Evolutionary conservation across 2,797 vertebrate genomes (phyloP).

Genomic region (Loris lydekkerianus): DNA sequence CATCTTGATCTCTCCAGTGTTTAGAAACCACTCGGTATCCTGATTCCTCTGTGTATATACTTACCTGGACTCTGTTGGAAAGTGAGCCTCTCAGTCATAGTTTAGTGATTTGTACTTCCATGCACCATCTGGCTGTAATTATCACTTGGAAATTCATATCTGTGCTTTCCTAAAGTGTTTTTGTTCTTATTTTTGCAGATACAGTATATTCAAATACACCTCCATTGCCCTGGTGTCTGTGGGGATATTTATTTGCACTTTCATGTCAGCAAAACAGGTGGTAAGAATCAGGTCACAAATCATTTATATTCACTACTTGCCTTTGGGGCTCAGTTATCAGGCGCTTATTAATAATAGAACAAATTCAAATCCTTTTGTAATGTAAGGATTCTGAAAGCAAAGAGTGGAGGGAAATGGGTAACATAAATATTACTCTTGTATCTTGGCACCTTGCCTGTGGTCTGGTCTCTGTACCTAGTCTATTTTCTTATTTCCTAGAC

Average conservation of each 20-base stretch:
- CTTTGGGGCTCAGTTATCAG: background rate
- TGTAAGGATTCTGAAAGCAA: background rate
- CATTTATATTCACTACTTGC: background rate
- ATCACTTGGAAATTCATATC: fast-evolving
- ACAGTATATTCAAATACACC: slow-evolving; percentile 93
- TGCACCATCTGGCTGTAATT: background rate
- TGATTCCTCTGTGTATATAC: too few relatives aligned
- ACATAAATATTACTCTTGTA: background rate
- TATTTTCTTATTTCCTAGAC: slow-evolving; percentile 83
- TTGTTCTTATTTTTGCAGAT: slow-evolving; percentile 89
- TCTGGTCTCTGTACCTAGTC: background rate
- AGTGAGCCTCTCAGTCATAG: too few relatives aligned
- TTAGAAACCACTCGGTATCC: background rate
- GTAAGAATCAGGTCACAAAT: slow-evolving; percentile 89
- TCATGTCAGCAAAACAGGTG: slow-evolving; percentile 99
- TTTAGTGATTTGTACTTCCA: background rate
- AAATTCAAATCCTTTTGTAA: background rate
- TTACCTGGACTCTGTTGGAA: background rate
- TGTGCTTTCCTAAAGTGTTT: slow-evolving; percentile 21
- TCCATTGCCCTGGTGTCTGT: slow-evolving; percentile 95
- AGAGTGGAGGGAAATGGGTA: background rate
- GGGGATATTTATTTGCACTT: slow-evolving; percentile 98
- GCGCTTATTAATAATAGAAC: background rate
- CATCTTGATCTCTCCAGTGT: background rate
- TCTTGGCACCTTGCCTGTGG: background rate